Percentiles rank a stretch among this genome's conserved stretches.
Conservation (phyloP, 2,888 invertebrate genomes). For the Meta bourneti region DNA sequence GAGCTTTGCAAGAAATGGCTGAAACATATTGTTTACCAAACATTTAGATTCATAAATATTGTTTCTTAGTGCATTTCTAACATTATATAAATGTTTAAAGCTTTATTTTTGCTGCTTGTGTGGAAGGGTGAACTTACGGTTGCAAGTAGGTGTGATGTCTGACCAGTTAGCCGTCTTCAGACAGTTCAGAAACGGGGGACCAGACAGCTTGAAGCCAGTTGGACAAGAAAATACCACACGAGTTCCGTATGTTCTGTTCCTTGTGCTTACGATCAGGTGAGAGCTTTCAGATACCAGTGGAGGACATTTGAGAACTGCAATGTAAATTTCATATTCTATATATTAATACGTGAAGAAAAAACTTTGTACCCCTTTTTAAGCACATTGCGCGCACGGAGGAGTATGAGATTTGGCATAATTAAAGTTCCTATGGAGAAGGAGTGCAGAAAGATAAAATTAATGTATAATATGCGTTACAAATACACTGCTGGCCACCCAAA, state of each 20-base stretch:
- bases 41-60: neutral
- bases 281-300: slow-evolving; percentile 86
- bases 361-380: too few species aligned
- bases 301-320: slow-evolving; percentile 85
- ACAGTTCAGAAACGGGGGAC: slow-evolving; percentile 89
- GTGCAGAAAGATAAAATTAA: too few species aligned
- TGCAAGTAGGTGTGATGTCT: slow-evolving; percentile 87
- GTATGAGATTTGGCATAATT: too few species aligned
- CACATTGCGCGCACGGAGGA: too few species aligned
- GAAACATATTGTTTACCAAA: slow-evolving; percentile 49
- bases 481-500: too few species aligned
- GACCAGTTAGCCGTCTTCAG: slow-evolving; percentile 90
- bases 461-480: too few species aligned
- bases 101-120: neutral
- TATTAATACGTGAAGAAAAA: too few species aligned
- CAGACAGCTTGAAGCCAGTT: slow-evolving; percentile 90
- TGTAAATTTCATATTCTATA: neutral
- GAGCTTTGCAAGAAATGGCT: slow-evolving; percentile 92
- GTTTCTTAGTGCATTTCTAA: neutral
- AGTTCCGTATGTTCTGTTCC: slow-evolving; percentile 90
- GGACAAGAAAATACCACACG: slow-evolving; percentile 91
- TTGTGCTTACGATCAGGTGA: slow-evolving; percentile 88
- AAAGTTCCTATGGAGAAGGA: too few species aligned
- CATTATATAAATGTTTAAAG: neutral
- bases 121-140: slow-evolving; percentile 74